These are phyloP conservation scores for Spea bombifrons DNA, from an alignment of 2,113 vertebrate species.

Conservation along the genomic window DNA sequence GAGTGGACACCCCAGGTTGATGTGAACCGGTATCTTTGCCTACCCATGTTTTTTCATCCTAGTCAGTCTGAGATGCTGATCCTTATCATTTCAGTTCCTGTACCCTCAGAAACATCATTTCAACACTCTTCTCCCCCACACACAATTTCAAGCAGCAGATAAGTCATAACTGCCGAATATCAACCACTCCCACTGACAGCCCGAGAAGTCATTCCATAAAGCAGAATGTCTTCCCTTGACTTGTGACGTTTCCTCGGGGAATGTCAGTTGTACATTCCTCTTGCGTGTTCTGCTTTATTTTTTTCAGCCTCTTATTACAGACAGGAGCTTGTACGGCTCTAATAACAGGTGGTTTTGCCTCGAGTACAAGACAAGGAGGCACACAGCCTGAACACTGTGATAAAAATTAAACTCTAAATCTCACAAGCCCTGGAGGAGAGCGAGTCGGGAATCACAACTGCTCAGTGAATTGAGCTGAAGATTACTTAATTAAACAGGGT, in stretches of 20 bases:
- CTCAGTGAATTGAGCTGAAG: constrained; percentile 59
- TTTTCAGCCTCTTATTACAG: constrained; percentile 60
- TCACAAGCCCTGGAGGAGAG: constrained; percentile 56
- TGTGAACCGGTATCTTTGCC: neutral
- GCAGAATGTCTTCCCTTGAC: constrained; percentile 57
- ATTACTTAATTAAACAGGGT: constrained; percentile 66
- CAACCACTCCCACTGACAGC: constrained; percentile 61
- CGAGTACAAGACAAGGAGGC: constrained; percentile 55
- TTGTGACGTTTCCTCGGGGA: constrained; percentile 61
- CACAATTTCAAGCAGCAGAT: constrained; percentile 62
- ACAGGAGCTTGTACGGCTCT: constrained; percentile 58
- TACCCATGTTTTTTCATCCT: neutral
- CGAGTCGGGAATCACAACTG: constrained; percentile 58
- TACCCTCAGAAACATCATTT: constrained; percentile 58
- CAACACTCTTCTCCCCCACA: constrained; percentile 63
- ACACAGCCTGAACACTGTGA: constrained; percentile 57
- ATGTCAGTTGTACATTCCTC: constrained; percentile 59
- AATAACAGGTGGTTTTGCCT: constrained; percentile 60
- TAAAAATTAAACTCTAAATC: constrained; percentile 64
- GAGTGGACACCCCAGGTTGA: too few relatives aligned
- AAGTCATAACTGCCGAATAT: constrained; percentile 62
- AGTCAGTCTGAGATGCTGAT: neutral
- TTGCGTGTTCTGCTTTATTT: constrained; percentile 50
- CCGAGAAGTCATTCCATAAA: constrained; percentile 60
- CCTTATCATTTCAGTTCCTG: constrained; percentile 18